Evolutionary conservation across 1,140 invertebrate genomes (phyloP), one percentile per base, ranked within the genome.

Genomic region (Drosophila kohkoa): DNA sequence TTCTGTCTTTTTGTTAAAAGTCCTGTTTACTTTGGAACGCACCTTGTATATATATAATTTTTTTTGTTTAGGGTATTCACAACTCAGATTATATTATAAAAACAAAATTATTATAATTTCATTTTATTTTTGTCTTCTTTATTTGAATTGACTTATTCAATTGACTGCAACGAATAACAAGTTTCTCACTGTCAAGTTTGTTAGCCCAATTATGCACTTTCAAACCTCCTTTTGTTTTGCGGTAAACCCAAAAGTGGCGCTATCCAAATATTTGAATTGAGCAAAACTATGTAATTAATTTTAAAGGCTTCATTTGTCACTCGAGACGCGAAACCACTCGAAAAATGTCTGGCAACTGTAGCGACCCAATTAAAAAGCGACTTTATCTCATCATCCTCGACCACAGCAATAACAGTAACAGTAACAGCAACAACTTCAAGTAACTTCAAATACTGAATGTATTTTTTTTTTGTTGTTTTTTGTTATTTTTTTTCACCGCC

Each of bases 301-400:
- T 57, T 64, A 13, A 57, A 48, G 57, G 35, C 57, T 70, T 43
- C 48, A 52, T 32, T 43, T 20, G 15, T 10, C 57, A 69, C 65
- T 66, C n/a, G 25, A 66, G 25, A 66, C 32, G 4, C 46, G 20
- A 54, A 25, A 43, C 8, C 63, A 59, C 63, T 73, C n/a, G 35
- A 15, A 59, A 68, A 67, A 45, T 74, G 38, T 58, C 76, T 49
- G 54, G 49, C 41, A 60, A 69, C 63, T 51, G 58, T 45, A 46
- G 41, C 59, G 69, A 72, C 72, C 66, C 78, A 81, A 81, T 79
- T 75, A 67, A 75, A 66, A 65, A 45, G 66, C 58, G 57, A 62
- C 77, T 67, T 76, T 72, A 75, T 75, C 77, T 65, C 65, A 75
- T 51, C 71, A 52, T 32, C 45, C 11, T 5, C 48, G 54, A 57